A percentile compares a stretch with the other conserved stretches of the same genome.
Conservation (phyloP, 2,888 invertebrate species). For the Micoletzkya japonica region DNA sequence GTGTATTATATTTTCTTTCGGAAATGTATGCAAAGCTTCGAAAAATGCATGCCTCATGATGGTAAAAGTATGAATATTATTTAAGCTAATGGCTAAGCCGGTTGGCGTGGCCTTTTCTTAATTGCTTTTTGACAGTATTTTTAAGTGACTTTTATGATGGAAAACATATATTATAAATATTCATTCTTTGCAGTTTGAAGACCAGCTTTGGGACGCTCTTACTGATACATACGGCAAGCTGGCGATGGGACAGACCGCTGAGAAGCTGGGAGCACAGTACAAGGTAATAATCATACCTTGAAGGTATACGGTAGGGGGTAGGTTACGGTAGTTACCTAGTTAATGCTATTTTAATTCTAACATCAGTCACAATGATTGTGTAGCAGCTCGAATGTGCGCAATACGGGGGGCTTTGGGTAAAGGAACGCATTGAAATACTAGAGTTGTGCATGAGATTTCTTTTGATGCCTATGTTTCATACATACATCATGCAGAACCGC, state of each 20-base stretch:
- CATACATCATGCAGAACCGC: background rate
- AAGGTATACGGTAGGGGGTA: background rate
- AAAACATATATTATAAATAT: background rate
- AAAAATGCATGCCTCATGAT: too few species aligned
- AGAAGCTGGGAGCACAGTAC: constrained; percentile 86
- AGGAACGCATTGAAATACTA: too few species aligned
- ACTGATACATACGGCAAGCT: constrained; percentile 85
- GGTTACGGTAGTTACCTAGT: background rate
- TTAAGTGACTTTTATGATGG: background rate
- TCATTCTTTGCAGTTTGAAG: constrained; percentile 73
- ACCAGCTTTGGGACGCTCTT: constrained; percentile 86
- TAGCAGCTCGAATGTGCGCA: too few species aligned
- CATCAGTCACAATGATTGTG: too few species aligned
- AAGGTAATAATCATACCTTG: constrained; percentile 65
- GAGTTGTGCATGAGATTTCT: too few species aligned
- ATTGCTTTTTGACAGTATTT: too few species aligned
- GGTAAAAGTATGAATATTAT: too few species aligned
- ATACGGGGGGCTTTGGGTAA: too few species aligned
- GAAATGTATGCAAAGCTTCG: background rate
- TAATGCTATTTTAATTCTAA: too few species aligned
- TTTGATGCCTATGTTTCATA: too few species aligned
- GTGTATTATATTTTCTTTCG: background rate
- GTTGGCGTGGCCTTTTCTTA: too few species aligned
- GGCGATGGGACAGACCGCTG: constrained; percentile 94
- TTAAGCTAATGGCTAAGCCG: too few species aligned